phyloP scores from a whole-genome alignment of 2,797 vertebrate genomes.

The Cuniculus paca region DNA sequence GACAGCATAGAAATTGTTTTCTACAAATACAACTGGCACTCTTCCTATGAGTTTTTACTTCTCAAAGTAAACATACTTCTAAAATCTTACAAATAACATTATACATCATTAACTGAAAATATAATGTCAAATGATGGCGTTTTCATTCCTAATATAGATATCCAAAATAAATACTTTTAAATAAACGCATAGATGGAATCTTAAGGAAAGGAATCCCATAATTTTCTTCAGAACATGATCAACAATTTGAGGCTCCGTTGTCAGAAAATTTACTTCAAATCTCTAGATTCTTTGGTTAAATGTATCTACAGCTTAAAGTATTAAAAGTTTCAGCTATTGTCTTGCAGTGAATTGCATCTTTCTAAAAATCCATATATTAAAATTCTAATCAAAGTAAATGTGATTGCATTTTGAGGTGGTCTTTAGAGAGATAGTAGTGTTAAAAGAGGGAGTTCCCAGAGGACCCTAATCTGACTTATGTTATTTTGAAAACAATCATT shows the following conservation, averaged over 20 bases:
- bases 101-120: conserved; percentile 4
- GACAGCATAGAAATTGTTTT: not conserved
- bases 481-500: not conserved
- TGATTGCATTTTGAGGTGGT: not conserved
- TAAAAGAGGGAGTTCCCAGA: not conserved
- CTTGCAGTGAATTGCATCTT: not conserved
- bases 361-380: not conserved
- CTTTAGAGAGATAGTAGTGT: not conserved
- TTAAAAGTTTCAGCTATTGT: not conserved
- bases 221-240: not conserved
- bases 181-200: not conserved
- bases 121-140: not conserved
- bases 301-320: not conserved
- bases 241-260: not conserved
- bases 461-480: not conserved
- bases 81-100: not conserved
- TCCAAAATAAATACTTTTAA: conserved; percentile 21
- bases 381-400: not conserved
- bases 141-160: not conserved
- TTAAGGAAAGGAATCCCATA: not conserved
- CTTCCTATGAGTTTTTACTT: not conserved
- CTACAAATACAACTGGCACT: not conserved
- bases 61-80: not conserved
- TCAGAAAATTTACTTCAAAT: not conserved
- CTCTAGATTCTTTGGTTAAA: not conserved